Conservation (phyloP, 2,888 invertebrate genomes). For the Pollenia griseotomentosa region DNA sequence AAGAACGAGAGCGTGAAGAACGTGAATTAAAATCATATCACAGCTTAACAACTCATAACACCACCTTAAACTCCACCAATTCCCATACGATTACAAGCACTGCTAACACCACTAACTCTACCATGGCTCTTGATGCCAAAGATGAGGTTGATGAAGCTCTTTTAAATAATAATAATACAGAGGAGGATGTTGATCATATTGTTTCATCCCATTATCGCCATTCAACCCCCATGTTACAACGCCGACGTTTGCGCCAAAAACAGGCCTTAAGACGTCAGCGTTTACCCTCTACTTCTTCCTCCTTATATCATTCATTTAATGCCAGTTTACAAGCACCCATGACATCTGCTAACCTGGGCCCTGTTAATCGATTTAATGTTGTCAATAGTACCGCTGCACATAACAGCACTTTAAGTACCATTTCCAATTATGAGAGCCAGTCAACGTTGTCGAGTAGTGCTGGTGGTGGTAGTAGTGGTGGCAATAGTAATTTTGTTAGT, state of each 20-base stretch:
- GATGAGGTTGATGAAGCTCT: constrained; percentile 65
- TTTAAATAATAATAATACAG: constrained; percentile 49
- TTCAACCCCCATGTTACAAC: constrained; percentile 79
- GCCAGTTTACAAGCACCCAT: constrained; percentile 69
- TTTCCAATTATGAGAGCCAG: constrained; percentile 59
- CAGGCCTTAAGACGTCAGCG: constrained; percentile 74
- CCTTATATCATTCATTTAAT: constrained; percentile 77
- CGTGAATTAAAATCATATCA: constrained; percentile 24
- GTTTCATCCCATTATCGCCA: constrained; percentile 79
- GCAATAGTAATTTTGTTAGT: constrained; percentile 81
- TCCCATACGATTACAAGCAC: constrained; percentile 42
- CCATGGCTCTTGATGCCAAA: neutral
- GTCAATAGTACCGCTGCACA: constrained; percentile 16
- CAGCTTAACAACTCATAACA: constrained; percentile 7
- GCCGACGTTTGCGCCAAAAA: constrained; percentile 75
- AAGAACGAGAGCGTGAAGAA: constrained; percentile 31
- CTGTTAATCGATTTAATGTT: constrained; percentile 42
- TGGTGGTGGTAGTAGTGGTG: constrained; percentile 76
- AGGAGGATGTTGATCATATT: constrained; percentile 77
- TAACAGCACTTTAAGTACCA: constrained; percentile 47
- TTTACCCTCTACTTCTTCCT: constrained; percentile 59
- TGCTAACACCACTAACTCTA: constrained; percentile 24
- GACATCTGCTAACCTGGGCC: constrained; percentile 58
- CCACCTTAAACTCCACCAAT: constrained; percentile 29
- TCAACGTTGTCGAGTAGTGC: constrained; percentile 53